A percentile compares a stretch with the other conserved stretches of the same genome.
These are phyloP conservation scores for Ceratina calcarata DNA, from an alignment of 1,140 invertebrate genomes.

Conservation along the genomic window DNA sequence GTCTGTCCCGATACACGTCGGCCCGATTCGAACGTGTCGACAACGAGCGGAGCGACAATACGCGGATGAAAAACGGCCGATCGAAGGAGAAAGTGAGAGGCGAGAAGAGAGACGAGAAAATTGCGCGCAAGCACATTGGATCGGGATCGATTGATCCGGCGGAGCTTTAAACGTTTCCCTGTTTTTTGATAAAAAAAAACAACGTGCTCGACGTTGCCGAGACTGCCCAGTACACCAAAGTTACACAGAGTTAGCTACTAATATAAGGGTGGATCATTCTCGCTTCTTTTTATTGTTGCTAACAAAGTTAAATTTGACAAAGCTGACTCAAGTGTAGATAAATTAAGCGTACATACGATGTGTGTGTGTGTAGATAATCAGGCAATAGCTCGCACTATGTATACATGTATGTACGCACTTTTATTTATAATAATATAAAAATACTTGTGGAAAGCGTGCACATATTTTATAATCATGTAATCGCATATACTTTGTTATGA, in stretches of 20 bases:
- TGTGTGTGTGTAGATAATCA: neutral
- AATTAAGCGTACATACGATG: slow-evolving; percentile 11
- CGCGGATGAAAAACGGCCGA: slow-evolving; percentile 6
- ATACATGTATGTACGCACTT: no score
- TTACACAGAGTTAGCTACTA: slow-evolving; percentile 7
- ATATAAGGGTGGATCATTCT: neutral
- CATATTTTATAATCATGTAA: no score
- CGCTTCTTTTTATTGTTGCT: slow-evolving; percentile 30
- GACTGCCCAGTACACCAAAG: slow-evolving; percentile 11
- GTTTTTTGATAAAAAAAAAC: neutral
- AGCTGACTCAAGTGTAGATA: neutral
- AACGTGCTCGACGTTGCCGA: no score
- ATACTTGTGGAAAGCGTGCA: no score
- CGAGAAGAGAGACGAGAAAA: slow-evolving; percentile 8
- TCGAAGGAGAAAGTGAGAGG: neutral
- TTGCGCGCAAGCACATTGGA: slow-evolving; percentile 1
- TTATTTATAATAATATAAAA: no score
- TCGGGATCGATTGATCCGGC: slow-evolving; percentile 18
- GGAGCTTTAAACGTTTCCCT: slow-evolving; percentile 19
- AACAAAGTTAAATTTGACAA: slow-evolving; percentile 19
- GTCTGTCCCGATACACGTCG: slow-evolving; percentile 9
- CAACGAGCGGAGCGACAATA: slow-evolving; percentile 23
- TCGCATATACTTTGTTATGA: no score
- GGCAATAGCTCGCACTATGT: no score
- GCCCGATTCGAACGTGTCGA: slow-evolving; percentile 34